Evolutionary conservation across 2,797 vertebrate species (phyloP).

Genomic region (Eospalax fontanierii): DNA sequence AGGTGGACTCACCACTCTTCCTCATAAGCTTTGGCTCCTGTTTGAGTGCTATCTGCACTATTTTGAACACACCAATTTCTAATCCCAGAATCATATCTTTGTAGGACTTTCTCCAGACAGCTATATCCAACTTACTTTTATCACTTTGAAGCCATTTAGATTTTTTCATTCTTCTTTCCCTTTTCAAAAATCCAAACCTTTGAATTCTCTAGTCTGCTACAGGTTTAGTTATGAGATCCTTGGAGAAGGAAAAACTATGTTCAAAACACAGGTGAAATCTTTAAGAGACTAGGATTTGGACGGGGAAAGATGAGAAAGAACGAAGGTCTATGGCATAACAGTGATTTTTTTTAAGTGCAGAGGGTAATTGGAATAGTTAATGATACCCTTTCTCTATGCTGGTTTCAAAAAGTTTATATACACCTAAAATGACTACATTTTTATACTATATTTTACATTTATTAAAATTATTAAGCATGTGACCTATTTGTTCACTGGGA

Average conservation of each 20-base stretch:
- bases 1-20: background rate
- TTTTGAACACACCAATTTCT: background rate
- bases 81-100: background rate
- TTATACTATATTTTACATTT: constrained; percentile 72
- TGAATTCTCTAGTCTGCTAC: background rate
- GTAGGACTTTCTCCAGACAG: background rate
- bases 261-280: background rate
- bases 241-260: background rate
- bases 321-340: background rate
- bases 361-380: constrained; percentile 39
- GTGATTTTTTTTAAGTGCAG: background rate
- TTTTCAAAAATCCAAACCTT: constrained; percentile 14
- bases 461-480: constrained; percentile 53
- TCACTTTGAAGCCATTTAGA: background rate
- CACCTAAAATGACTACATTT: constrained; percentile 40
- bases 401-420: background rate
- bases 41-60: background rate
- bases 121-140: background rate
- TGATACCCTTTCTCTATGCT: background rate
- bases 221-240: background rate
- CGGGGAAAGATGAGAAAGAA: background rate
- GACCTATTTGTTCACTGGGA: constrained; percentile 50
- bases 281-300: background rate
- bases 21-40: background rate
- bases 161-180: background rate